phyloP scores from a whole-genome alignment of 2,797 vertebrate species.

The Numenius phaeopus region DNA sequence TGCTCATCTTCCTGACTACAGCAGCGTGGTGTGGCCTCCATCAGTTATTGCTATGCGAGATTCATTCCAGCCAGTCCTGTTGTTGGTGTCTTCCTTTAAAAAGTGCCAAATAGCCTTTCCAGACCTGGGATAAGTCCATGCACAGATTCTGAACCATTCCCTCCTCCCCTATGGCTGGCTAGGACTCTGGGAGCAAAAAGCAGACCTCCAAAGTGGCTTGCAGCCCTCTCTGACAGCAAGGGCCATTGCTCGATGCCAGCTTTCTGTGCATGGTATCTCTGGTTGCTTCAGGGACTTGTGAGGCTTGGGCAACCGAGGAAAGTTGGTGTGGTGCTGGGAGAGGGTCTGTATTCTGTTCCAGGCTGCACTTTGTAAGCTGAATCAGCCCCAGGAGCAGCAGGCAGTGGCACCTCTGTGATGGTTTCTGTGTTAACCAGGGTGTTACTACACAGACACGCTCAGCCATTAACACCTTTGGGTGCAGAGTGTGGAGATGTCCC shows the following conservation, averaged over 20 bases:
- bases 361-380: neutral
- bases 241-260: accelerated
- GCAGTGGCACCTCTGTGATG: neutral
- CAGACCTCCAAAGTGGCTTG: neutral
- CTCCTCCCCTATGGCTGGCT: neutral
- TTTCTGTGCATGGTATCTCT: neutral
- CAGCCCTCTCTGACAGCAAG: neutral
- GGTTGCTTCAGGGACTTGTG: neutral
- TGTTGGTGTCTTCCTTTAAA: neutral
- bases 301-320: neutral
- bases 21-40: neutral
- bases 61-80: neutral
- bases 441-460: neutral
- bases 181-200: neutral
- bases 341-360: neutral
- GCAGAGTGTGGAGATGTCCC: neutral
- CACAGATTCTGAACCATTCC: neutral
- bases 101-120: neutral
- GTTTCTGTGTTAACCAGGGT: neutral
- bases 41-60: neutral
- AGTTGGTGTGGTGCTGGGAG: neutral
- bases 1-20: neutral
- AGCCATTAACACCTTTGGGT: neutral
- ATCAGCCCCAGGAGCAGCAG: neutral
- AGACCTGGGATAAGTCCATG: neutral